A percentile compares a stretch with the other conserved stretches of the same genome.
Evolutionary conservation across 2,113 vertebrate species (phyloP).

Genomic region (Rhegmatorhina hoffmannsi): DNA sequence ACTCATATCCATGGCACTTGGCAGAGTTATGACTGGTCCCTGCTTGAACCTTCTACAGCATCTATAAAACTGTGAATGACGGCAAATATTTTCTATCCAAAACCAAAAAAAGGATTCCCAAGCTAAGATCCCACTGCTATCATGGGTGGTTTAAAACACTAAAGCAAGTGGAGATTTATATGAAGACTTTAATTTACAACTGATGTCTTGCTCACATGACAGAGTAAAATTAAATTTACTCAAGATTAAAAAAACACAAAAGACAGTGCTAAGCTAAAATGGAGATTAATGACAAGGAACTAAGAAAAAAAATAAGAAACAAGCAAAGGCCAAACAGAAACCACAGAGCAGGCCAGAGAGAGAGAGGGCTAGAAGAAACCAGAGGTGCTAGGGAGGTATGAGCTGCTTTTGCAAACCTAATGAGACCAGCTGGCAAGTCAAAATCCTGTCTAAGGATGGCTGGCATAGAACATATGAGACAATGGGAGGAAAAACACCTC

Average conservation of each 20-base stretch:
- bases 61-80: neutral
- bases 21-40: neutral
- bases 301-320: neutral
- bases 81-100: neutral
- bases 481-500: neutral
- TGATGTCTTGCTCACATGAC: neutral
- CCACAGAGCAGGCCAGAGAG: neutral
- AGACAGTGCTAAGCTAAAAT: neutral
- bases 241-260: neutral
- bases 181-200: neutral
- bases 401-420: conserved; percentile 17
- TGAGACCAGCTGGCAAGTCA: neutral
- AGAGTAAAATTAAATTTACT: neutral
- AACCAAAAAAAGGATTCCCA: neutral
- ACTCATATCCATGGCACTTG: neutral
- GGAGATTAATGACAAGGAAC: neutral
- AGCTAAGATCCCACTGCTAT: neutral
- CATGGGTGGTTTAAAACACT: neutral
- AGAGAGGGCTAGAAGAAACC: neutral
- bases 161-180: neutral
- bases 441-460: neutral
- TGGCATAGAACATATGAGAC: neutral
- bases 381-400: neutral
- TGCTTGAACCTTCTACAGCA: neutral
- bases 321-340: neutral